These are phyloP conservation scores for Acestrorhynchus altus DNA, from an alignment of 2,797 vertebrate species.

Conservation along the genomic window DNA sequence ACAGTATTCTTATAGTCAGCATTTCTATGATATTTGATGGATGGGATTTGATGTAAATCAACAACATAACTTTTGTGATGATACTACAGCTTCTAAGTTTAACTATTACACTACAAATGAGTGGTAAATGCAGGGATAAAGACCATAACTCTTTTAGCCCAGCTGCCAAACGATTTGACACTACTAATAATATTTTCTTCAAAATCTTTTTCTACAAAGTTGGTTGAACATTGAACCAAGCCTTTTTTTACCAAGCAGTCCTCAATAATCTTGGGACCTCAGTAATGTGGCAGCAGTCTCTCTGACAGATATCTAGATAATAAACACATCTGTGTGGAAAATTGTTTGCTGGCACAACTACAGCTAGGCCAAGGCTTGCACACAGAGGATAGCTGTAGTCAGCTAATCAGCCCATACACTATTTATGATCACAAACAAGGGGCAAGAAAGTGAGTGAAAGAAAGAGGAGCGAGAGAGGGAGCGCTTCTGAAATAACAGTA, in stretches of 20 bases:
- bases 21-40: too few relatives aligned
- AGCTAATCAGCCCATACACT: conserved; percentile 80
- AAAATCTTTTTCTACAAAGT: neutral
- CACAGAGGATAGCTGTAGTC: conserved; percentile 29
- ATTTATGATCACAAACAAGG: conserved; percentile 80
- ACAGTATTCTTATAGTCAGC: too few relatives aligned
- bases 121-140: neutral
- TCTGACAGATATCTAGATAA: conserved; percentile 75
- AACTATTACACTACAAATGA: neutral
- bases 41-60: too few relatives aligned
- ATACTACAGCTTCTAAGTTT: too few relatives aligned
- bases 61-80: too few relatives aligned
- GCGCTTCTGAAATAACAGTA: conserved; percentile 70
- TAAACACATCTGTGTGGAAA: conserved; percentile 77
- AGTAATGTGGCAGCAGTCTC: conserved; percentile 49
- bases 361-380: conserved; percentile 56
- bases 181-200: neutral
- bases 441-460: conserved; percentile 42
- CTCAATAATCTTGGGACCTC: neutral
- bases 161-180: neutral
- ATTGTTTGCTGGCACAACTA: conserved; percentile 70
- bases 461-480: conserved; percentile 66
- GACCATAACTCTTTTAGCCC: neutral
- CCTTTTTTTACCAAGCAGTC: neutral
- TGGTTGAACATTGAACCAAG: neutral